Conservation (phyloP, 2,888 invertebrate genomes). For the Latrodectus hesperus region DNA sequence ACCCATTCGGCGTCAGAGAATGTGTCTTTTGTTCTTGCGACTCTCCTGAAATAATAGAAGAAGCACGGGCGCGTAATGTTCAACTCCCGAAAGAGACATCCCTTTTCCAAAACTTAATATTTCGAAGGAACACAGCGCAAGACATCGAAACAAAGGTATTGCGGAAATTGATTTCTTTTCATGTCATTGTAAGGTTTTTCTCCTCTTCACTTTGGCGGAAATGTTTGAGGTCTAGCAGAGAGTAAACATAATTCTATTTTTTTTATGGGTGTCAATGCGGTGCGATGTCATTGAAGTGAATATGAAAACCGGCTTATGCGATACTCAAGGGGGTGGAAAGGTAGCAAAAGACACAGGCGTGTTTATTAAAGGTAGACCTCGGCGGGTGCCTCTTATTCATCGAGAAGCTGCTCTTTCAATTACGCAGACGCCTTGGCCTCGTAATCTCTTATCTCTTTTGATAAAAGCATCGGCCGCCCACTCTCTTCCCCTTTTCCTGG, state of each 20-base stretch:
- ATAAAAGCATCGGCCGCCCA: constrained; percentile 29
- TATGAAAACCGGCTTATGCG: constrained; percentile 32
- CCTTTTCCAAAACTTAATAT: constrained; percentile 34
- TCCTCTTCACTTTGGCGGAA: background rate
- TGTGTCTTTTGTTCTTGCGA: background rate
- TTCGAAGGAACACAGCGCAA: constrained; percentile 30
- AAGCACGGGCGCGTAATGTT: background rate
- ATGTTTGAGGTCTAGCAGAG: constrained; percentile 1
- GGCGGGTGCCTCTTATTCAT: constrained; percentile 25
- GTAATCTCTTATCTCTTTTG: constrained; percentile 63
- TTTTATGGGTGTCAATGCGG: constrained; percentile 50
- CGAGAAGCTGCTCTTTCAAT: constrained; percentile 64
- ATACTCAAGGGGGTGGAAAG: constrained; percentile 41
- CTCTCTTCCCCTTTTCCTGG: background rate
- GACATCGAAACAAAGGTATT: constrained; percentile 1
- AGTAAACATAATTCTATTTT: constrained; percentile 36
- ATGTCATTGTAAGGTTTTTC: constrained; percentile 42
- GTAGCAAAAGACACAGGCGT: constrained; percentile 25
- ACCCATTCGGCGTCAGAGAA: background rate
- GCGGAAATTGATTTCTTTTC: constrained; percentile 60
- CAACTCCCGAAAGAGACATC: constrained; percentile 5
- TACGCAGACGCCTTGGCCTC: constrained; percentile 56
- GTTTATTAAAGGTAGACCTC: constrained; percentile 56
- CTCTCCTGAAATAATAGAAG: background rate
- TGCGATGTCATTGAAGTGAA: constrained; percentile 28